Percentiles rank a stretch among this genome's conserved stretches.
Conservation (phyloP, 2,888 invertebrate species). For the Apamea epomidion region DNA sequence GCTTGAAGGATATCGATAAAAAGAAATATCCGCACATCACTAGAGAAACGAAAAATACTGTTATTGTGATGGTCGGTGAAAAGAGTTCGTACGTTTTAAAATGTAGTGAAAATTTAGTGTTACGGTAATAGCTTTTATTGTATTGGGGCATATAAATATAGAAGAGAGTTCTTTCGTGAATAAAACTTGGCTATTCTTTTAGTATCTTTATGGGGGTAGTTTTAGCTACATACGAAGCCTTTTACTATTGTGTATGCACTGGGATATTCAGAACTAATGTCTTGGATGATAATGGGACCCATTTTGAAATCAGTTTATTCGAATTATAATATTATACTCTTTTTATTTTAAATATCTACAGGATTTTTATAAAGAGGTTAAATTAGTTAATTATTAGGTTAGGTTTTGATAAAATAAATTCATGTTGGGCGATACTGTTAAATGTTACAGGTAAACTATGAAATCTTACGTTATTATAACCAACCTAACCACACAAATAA, state of each 20-base stretch:
- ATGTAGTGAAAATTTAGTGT: conserved; percentile 69
- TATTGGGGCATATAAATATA: conserved; percentile 60
- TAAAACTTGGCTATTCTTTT: conserved; percentile 58
- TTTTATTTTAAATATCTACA: background rate
- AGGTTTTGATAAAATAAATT: background rate
- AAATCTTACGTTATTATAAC: background rate
- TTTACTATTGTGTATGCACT: conserved; percentile 23
- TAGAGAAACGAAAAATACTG: conserved; percentile 62
- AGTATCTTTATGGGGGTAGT: conserved; percentile 50
- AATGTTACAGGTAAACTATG: background rate
- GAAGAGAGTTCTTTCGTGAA: conserved; percentile 56
- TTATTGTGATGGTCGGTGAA: conserved; percentile 67
- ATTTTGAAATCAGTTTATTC: conserved; percentile 1
- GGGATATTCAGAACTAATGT: conserved; percentile 39
- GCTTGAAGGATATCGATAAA: conserved; percentile 45
- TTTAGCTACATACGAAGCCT: conserved; percentile 32
- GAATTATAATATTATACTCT: background rate
- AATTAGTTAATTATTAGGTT: too few species aligned
- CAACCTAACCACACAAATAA: background rate
- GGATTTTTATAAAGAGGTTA: background rate
- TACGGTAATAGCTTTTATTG: conserved; percentile 67
- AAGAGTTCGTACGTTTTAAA: conserved; percentile 68
- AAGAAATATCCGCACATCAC: conserved; percentile 39
- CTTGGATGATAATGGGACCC: conserved; percentile 14
- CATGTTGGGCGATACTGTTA: background rate